Base-by-base conservation (phyloP, 2,113 vertebrate species). In the Grammomys dolichurus region DNA sequence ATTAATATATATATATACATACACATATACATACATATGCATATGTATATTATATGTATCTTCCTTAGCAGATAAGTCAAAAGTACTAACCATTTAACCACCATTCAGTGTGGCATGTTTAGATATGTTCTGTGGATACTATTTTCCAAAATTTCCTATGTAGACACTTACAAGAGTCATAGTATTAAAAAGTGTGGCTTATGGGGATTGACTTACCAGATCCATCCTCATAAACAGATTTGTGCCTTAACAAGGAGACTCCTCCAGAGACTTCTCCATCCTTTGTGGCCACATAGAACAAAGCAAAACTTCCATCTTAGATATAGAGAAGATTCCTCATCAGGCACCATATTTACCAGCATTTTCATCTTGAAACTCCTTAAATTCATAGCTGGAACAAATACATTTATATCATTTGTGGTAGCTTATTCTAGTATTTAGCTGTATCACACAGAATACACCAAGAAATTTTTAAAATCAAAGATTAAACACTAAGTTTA, bases 401-500 rank as follows among this genome's bases (percentile, higher is more conserved):
- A 78, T 72, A 63, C 36, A 73, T 43, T 10, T 40, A 4, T 54
- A 86, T n/a, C 43, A 36, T n/a, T 43, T 93, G 16, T 7, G 54
- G 72, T 72, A 43, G 89, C 12, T 3, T 22, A 60, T 0, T 51
- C 24, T 51, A 43, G 36, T 78, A 10, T 70, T 70, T 78, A 63
- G 4, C 7, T 78, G 19, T 5, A 93, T 51, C 1, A 17, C 0
- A 9, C 54, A 28, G 11, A 63, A 63, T 7, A 69, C 24, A 43
- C 5, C 3, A 85, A 77, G 56, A 46, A 1, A 63, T 28, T 14
- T 2, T 96, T 40, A 96, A 95, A 96, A 96, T 89, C 90, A 90
- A 33, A 88, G 58, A 90, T 78, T 88, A 87, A 97, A 97, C 86
- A 95, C 56, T 91, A 97, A 96, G 56, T 33, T 96, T 95, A 85